Conservation (phyloP, 2,113 vertebrate genomes). For the Phalacrocorax pelagicus region DNA sequence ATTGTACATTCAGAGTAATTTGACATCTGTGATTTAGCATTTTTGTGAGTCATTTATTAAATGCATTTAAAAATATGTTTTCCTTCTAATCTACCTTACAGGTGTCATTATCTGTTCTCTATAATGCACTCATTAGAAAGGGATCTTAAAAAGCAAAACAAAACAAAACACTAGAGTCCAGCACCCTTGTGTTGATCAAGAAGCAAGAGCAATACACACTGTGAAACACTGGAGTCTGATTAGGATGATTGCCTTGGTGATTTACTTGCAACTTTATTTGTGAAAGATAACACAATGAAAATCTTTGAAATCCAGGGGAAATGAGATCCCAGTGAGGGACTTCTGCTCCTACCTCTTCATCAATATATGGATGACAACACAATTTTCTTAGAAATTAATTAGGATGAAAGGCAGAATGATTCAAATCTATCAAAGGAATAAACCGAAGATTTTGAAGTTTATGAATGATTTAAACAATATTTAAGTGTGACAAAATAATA, state of each 20-base stretch:
- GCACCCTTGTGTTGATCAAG: background rate
- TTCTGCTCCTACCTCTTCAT: background rate
- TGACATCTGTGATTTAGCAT: background rate
- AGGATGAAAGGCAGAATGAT: background rate
- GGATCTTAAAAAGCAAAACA: background rate
- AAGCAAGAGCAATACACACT: background rate
- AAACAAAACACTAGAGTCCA: background rate
- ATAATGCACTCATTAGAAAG: background rate
- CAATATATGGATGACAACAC: background rate
- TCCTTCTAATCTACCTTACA: slow-evolving; percentile 12
- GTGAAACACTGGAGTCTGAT: background rate
- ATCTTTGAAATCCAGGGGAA: background rate
- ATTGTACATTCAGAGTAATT: background rate
- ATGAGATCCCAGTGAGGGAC: background rate
- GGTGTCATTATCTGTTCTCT: background rate
- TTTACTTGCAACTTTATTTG: background rate
- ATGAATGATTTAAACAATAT: background rate
- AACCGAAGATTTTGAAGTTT: background rate
- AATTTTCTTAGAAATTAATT: background rate
- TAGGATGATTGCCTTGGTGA: background rate
- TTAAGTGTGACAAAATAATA: background rate
- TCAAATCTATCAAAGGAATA: background rate
- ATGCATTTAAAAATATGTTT: slow-evolving; percentile 24
- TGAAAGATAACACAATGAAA: background rate
- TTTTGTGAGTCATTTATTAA: slow-evolving; percentile 45